Percentiles rank a stretch among this genome's conserved stretches.
Conservation (phyloP, 2,113 vertebrate genomes). For the Willisornis vidua region DNA sequence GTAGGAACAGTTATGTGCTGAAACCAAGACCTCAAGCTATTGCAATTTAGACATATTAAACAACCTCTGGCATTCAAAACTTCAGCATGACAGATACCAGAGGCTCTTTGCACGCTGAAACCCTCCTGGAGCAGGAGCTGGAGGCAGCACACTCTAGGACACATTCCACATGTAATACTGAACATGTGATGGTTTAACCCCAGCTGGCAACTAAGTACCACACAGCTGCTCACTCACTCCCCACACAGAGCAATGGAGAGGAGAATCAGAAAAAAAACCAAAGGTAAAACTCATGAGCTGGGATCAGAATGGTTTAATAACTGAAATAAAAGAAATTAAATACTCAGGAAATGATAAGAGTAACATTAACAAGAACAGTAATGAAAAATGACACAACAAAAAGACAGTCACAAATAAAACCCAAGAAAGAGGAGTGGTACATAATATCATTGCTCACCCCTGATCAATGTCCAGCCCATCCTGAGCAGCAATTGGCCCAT, state of each 20-base stretch:
- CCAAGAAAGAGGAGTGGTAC: not conserved
- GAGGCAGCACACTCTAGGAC: not conserved
- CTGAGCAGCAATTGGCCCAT: not conserved
- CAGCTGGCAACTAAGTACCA: not conserved
- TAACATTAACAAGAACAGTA: not conserved
- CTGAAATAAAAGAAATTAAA: not conserved
- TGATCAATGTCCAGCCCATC: not conserved
- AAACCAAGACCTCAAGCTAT: not conserved
- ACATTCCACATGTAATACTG: not conserved
- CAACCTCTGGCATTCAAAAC: not conserved
- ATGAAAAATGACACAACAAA: not conserved
- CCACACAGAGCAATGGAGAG: too few relatives aligned
- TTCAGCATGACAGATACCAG: not conserved
- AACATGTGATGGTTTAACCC: not conserved
- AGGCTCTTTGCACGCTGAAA: not conserved
- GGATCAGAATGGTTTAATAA: not conserved
- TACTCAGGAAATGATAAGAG: not conserved
- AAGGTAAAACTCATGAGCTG: not conserved
- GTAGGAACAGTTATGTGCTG: fast-evolving
- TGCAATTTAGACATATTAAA: not conserved
- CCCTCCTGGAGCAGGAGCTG: not conserved
- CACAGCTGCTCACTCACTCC: not conserved
- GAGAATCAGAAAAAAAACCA: not conserved
- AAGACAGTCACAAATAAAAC: not conserved
- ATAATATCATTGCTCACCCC: not conserved